Percentiles rank a stretch among this genome's conserved stretches.
These are phyloP conservation scores for Micoletzkya japonica DNA, from an alignment of 2,888 invertebrate genomes.

Conservation along the genomic window DNA sequence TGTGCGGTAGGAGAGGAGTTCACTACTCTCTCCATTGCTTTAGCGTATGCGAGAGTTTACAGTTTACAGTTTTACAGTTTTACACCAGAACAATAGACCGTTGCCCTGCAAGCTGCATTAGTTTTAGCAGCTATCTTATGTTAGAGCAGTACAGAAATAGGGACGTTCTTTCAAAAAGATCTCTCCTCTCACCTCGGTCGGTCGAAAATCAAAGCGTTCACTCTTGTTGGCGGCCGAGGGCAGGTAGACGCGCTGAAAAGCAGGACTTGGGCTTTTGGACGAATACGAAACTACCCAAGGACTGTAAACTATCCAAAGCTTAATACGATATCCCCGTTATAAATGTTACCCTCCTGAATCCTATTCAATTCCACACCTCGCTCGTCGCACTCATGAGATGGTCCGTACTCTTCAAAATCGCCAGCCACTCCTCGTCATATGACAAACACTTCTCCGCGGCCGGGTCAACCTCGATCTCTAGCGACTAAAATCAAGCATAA, in stretches of 20 bases:
- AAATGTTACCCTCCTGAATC: no score
- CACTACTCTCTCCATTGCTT: no score
- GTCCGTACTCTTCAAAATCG: conserved; percentile 84
- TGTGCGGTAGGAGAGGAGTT: no score
- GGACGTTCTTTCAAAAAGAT: neutral
- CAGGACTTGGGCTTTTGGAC: neutral
- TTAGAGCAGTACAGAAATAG: no score
- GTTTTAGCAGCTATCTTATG: neutral
- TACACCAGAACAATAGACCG: no score
- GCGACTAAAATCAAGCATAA: conserved; percentile 32
- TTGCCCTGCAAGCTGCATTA: neutral
- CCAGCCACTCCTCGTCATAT: conserved; percentile 92
- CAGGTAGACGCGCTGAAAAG: conserved; percentile 75
- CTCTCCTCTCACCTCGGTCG: conserved; percentile 34
- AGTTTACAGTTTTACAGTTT: no score
- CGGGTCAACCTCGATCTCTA: conserved; percentile 41
- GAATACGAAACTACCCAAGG: neutral
- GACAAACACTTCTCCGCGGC: conserved; percentile 66
- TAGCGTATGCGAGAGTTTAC: no score
- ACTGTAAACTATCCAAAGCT: neutral
- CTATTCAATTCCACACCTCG: neutral
- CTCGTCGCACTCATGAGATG: conserved; percentile 33
- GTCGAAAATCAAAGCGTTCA: conserved; percentile 63
- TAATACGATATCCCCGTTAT: neutral
- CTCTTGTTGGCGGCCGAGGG: conserved; percentile 76